These are phyloP conservation scores for Hyppa rectilinea DNA, from an alignment of 2,888 invertebrate genomes.

Conservation along the genomic window DNA sequence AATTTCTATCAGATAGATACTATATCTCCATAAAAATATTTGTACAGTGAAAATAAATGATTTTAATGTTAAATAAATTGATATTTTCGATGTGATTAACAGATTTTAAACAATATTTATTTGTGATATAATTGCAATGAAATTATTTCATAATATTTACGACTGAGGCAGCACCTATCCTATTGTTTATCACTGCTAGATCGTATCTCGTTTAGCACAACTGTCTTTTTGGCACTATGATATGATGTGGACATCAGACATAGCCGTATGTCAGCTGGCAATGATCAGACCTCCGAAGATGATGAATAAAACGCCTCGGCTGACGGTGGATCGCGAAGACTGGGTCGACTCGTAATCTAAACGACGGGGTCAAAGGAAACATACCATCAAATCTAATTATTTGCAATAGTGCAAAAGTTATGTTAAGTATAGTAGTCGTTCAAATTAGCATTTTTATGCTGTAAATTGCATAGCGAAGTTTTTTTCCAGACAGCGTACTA, in stretches of 20 bases:
- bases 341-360: conserved; percentile 88
- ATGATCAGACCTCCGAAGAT: conserved; percentile 73
- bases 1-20: conserved; percentile 63
- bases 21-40: conserved; percentile 62
- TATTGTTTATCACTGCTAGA: conserved; percentile 66
- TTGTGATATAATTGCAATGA: conserved; percentile 32
- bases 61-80: conserved; percentile 42
- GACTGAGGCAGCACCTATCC: conserved; percentile 53
- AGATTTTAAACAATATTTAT: conserved; percentile 45
- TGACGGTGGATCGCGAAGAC: conserved; percentile 77
- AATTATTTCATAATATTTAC: conserved; percentile 36
- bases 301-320: conserved; percentile 70
- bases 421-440: not conserved
- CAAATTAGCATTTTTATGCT: conserved; percentile 14
- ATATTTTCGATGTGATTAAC: conserved; percentile 64
- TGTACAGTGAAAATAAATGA: conserved; percentile 48
- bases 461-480: conserved; percentile 35
- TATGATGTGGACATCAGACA: conserved; percentile 50
- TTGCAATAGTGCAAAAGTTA: not conserved
- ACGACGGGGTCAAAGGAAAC: conserved; percentile 37
- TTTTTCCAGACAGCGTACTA: conserved; percentile 32
- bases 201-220: conserved; percentile 72
- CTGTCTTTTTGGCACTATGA: conserved; percentile 83
- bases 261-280: conserved; percentile 80
- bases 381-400: conserved; percentile 17